A percentile compares a stretch with the other conserved stretches of the same genome.
These are phyloP conservation scores for Decapterus maruadsi DNA, from an alignment of 2,797 vertebrate species.

Conservation along the genomic window DNA sequence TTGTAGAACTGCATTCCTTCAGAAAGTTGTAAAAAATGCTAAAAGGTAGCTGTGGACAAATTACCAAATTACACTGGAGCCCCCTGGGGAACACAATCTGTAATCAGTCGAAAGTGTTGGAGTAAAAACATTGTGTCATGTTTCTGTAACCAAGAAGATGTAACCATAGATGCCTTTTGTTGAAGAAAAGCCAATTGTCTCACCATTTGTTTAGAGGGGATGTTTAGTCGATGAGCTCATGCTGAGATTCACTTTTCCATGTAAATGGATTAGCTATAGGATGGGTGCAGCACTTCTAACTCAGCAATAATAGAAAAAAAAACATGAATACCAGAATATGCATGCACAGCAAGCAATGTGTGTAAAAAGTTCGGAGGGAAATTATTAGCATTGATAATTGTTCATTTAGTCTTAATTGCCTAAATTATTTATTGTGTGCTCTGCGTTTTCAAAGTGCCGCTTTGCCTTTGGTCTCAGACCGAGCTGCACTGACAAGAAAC, in stretches of 20 bases:
- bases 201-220: slow-evolving; percentile 69
- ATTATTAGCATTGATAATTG: slow-evolving; percentile 57
- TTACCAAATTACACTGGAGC: slow-evolving; percentile 77
- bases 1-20: slow-evolving; percentile 81
- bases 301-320: slow-evolving; percentile 34
- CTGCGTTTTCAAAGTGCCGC: slow-evolving; percentile 45
- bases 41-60: slow-evolving; percentile 79
- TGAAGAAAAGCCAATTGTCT: slow-evolving; percentile 70
- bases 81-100: slow-evolving; percentile 71
- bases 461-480: slow-evolving; percentile 38
- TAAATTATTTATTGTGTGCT: slow-evolving; percentile 50
- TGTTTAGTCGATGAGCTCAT: slow-evolving; percentile 77
- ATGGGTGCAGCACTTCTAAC: slow-evolving; percentile 29
- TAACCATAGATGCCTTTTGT: slow-evolving; percentile 80
- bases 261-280: slow-evolving; percentile 50
- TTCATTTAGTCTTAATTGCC: slow-evolving; percentile 39
- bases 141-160: slow-evolving; percentile 83
- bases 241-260: slow-evolving; percentile 61
- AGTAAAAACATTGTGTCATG: slow-evolving; percentile 83
- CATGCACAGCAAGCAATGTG: slow-evolving; percentile 39
- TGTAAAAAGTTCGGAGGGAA: slow-evolving; percentile 41
- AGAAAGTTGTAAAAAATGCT: slow-evolving; percentile 79
- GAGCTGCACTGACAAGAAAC: slow-evolving; percentile 17
- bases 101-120: slow-evolving; percentile 75
- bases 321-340: slow-evolving; percentile 16